Evolutionary conservation across 2,888 invertebrate genomes (phyloP).

Genomic region (Agrotis puta): DNA sequence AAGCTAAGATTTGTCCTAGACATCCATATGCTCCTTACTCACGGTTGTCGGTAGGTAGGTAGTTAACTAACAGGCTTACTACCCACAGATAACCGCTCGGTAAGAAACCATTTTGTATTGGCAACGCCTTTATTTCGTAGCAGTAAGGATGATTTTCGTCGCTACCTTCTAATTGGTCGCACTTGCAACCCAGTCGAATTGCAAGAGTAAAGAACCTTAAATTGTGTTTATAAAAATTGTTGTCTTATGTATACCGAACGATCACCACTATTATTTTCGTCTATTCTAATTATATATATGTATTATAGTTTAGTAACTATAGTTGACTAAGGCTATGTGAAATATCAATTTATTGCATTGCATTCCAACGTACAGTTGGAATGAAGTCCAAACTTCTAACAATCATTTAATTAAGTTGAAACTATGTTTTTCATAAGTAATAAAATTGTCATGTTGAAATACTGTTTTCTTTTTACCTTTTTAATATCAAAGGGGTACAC

Average conservation of each 20-base stretch:
- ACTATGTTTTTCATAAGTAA: constrained; percentile 51
- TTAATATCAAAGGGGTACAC: too few relatives aligned
- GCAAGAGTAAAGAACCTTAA: not conserved
- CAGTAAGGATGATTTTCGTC: too few relatives aligned
- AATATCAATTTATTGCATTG: constrained; percentile 35
- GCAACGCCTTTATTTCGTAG: too few relatives aligned
- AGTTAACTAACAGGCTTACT: too few relatives aligned
- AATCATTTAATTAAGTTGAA: constrained; percentile 48
- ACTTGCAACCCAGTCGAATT: too few relatives aligned
- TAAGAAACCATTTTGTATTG: too few relatives aligned
- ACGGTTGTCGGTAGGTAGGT: too few relatives aligned
- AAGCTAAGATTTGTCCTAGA: too few relatives aligned
- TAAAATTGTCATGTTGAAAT: constrained; percentile 56
- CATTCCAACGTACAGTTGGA: constrained; percentile 14
- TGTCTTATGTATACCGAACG: constrained; percentile 2
- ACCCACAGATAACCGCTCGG: too few relatives aligned
- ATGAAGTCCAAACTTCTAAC: constrained; percentile 29
- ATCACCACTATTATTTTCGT: constrained; percentile 6
- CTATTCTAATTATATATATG: constrained; percentile 8
- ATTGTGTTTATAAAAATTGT: not conserved
- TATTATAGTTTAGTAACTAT: constrained; percentile 12
- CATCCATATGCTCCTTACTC: too few relatives aligned
- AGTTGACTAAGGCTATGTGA: constrained; percentile 46
- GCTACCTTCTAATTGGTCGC: too few relatives aligned
- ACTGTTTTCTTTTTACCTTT: too few relatives aligned